Percentiles rank a stretch among this genome's conserved stretches.
Evolutionary conservation across 2,797 vertebrate genomes (phyloP).

Genomic region (Acropternis orthonyx): DNA sequence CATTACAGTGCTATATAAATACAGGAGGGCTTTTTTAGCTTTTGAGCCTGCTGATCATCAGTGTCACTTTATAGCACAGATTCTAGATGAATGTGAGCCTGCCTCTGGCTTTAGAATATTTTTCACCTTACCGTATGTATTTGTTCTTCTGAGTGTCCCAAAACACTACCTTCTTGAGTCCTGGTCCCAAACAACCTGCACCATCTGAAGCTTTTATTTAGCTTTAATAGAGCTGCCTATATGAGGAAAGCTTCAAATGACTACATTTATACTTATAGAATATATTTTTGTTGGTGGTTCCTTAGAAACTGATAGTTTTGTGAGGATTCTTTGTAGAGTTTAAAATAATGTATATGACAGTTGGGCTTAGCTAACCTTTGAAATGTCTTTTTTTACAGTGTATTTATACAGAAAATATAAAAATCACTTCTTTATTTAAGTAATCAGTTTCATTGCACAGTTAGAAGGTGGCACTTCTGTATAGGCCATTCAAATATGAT

Average conservation of each 20-base stretch:
- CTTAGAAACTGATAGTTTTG: background rate
- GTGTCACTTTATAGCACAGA: background rate
- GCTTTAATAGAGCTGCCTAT: background rate
- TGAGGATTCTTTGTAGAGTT: background rate
- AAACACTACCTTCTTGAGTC: background rate
- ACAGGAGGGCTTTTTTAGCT: background rate
- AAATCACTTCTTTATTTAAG: background rate
- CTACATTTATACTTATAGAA: background rate
- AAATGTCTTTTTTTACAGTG: background rate
- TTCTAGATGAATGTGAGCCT: background rate
- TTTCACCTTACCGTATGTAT: background rate
- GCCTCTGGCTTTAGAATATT: background rate
- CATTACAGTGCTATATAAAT: background rate
- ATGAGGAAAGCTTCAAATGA: background rate
- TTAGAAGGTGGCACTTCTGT: background rate
- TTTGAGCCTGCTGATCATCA: slow-evolving; percentile 14
- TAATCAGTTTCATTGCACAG: background rate
- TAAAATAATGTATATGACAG: background rate
- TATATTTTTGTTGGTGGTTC: background rate
- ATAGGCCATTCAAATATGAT: background rate
- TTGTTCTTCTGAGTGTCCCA: background rate
- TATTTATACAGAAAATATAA: background rate
- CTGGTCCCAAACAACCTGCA: background rate
- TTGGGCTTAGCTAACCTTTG: background rate
- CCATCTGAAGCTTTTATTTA: background rate